Conservation (phyloP, 2,113 vertebrate species). For the Acrocephalus kingi region DNA sequence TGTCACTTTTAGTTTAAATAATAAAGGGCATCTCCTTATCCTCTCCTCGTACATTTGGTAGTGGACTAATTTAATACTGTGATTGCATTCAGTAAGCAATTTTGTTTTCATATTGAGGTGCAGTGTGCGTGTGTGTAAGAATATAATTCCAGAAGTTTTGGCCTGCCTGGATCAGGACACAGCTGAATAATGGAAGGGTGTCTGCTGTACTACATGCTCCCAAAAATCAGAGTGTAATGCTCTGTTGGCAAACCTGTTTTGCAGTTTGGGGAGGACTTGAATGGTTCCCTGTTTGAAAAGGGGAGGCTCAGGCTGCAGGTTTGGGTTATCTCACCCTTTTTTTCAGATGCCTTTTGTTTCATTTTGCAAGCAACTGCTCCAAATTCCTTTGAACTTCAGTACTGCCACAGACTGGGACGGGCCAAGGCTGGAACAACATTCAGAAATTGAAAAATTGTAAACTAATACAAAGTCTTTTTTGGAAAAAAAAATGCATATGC, state of each 20-base stretch:
- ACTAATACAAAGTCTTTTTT: background rate
- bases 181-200: background rate
- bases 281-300: background rate
- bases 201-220: background rate
- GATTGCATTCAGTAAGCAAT: background rate
- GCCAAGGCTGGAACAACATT: background rate
- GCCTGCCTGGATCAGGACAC: background rate
- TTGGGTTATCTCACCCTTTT: background rate
- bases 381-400: background rate
- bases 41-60: background rate
- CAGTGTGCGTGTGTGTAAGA: background rate
- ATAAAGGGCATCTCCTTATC: background rate
- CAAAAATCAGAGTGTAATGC: rapidly evolving
- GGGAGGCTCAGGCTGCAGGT: background rate
- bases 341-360: background rate
- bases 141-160: background rate
- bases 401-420: background rate
- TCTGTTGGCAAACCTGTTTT: background rate
- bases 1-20: background rate
- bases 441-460: background rate
- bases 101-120: background rate
- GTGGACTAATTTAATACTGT: background rate
- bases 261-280: background rate
- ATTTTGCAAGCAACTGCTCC: background rate
- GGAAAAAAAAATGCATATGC: background rate